A percentile compares a stretch with the other conserved stretches of the same genome.
Conservation (phyloP, 2,113 vertebrate genomes). For the Thalassarche chlororhynchos region DNA sequence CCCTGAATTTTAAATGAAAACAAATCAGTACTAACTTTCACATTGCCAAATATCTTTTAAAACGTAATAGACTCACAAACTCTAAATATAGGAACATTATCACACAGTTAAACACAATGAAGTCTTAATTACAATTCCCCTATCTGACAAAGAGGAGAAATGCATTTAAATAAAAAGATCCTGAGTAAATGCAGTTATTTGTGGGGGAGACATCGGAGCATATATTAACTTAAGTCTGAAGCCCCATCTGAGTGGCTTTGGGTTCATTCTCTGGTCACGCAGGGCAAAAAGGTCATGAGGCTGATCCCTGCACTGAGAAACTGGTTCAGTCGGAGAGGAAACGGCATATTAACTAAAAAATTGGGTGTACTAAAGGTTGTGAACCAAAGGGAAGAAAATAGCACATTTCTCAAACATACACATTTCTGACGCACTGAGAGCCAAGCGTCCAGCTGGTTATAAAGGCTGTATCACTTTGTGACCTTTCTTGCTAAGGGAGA, state of each 20-base stretch:
- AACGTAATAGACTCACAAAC: not conserved
- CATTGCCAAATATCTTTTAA: not conserved
- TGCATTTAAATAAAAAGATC: not conserved
- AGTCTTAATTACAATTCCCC: not conserved
- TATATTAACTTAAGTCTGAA: not conserved
- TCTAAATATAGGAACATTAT: not conserved
- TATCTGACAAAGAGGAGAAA: not conserved
- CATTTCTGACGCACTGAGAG: not conserved
- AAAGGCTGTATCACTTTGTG: not conserved
- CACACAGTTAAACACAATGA: not conserved
- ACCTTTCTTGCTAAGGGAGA: not conserved
- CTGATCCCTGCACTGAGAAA: not conserved
- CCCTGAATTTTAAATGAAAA: constrained; percentile 17
- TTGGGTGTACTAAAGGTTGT: not conserved
- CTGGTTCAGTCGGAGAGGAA: not conserved
- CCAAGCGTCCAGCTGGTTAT: not conserved
- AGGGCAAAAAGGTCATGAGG: not conserved
- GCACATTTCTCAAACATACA: not conserved
- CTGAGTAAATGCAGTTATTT: not conserved
- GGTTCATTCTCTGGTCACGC: constrained; percentile 39
- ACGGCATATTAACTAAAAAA: not conserved
- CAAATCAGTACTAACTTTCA: not conserved
- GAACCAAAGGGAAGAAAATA: not conserved
- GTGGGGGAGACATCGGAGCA: not conserved
- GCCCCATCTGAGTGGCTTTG: not conserved